phyloP scores from a whole-genome alignment of 2,888 invertebrate species.

The Nemurella pictetii region DNA sequence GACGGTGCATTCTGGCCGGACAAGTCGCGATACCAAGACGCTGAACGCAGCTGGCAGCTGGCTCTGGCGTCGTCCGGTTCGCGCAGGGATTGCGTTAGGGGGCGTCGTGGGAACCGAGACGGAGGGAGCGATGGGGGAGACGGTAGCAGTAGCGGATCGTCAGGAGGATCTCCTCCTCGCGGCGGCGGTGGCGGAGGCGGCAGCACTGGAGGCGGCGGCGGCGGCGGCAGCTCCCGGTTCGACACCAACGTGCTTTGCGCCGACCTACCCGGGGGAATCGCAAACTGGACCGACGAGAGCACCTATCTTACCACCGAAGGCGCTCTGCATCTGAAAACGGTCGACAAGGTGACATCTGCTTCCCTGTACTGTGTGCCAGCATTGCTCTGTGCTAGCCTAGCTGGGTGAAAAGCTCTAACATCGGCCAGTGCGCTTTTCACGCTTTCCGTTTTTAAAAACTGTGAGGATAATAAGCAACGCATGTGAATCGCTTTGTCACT shows the following conservation, averaged over 20 bases:
- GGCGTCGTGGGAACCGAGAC: background rate
- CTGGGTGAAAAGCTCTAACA: background rate
- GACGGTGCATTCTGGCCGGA: slow-evolving; percentile 40
- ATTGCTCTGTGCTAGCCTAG: background rate
- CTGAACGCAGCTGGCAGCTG: slow-evolving; percentile 63
- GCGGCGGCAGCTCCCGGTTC: slow-evolving; percentile 20
- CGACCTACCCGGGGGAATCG: slow-evolving; percentile 77
- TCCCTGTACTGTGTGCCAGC: slow-evolving; percentile 22
- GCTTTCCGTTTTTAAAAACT: background rate
- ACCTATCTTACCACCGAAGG: slow-evolving; percentile 63
- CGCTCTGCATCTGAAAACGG: slow-evolving; percentile 39
- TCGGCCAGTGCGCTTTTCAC: background rate
- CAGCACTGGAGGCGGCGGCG: slow-evolving; percentile 14
- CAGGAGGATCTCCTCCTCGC: slow-evolving; percentile 34
- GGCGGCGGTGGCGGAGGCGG: slow-evolving; percentile 29
- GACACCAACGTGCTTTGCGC: slow-evolving; percentile 63
- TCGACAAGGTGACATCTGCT: slow-evolving; percentile 36
- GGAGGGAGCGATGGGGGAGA: slow-evolving; percentile 47
- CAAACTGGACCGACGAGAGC: slow-evolving; percentile 80
- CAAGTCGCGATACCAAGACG: slow-evolving; percentile 42
- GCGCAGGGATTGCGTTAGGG: background rate
- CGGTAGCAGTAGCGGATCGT: slow-evolving; percentile 39
- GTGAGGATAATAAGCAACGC: background rate
- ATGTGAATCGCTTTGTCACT: slow-evolving; percentile 24
- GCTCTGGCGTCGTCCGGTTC: slow-evolving; percentile 55